phyloP scores from a whole-genome alignment of 2,888 invertebrate genomes.

The Epinotia brunnichana region DNA sequence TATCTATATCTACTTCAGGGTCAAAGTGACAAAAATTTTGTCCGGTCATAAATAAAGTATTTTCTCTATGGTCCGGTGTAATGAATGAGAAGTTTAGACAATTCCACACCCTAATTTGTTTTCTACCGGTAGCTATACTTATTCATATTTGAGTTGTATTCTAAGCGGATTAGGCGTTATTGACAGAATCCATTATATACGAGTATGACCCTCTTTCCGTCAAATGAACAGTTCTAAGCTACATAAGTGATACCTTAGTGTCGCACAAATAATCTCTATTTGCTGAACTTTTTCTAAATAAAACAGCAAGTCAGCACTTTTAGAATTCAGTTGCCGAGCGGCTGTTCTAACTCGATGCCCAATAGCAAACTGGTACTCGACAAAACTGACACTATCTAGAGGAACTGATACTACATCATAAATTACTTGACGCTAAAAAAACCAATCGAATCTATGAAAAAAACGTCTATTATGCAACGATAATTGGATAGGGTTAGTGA shows the following conservation, averaged over 20 bases:
- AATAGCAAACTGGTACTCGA: slow-evolving; percentile 44
- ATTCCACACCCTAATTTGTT: background rate
- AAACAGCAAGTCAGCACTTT: slow-evolving; percentile 36
- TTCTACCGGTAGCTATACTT: slow-evolving; percentile 14
- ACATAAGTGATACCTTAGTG: slow-evolving; percentile 21
- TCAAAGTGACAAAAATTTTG: background rate
- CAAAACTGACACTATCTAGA: slow-evolving; percentile 58
- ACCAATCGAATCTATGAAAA: slow-evolving; percentile 67
- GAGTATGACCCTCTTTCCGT: slow-evolving; percentile 41
- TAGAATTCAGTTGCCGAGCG: background rate
- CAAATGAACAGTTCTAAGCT: slow-evolving; percentile 20
- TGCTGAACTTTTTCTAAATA: slow-evolving; percentile 14
- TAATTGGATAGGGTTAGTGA: slow-evolving; percentile 78
- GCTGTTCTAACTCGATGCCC: slow-evolving; percentile 18
- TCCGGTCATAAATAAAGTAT: too few relatives aligned
- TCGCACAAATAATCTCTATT: slow-evolving; percentile 37
- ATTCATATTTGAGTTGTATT: slow-evolving; percentile 21
- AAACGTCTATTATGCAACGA: slow-evolving; percentile 72
- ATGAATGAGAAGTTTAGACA: too few relatives aligned
- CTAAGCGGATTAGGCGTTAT: slow-evolving; percentile 36
- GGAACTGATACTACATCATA: slow-evolving; percentile 56
- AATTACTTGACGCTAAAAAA: slow-evolving; percentile 62
- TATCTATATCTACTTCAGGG: background rate
- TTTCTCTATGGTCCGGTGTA: too few relatives aligned
- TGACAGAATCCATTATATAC: slow-evolving; percentile 38